Evolutionary conservation across 2,888 invertebrate species (phyloP).

Genomic region (Clistopyga incitator): DNA sequence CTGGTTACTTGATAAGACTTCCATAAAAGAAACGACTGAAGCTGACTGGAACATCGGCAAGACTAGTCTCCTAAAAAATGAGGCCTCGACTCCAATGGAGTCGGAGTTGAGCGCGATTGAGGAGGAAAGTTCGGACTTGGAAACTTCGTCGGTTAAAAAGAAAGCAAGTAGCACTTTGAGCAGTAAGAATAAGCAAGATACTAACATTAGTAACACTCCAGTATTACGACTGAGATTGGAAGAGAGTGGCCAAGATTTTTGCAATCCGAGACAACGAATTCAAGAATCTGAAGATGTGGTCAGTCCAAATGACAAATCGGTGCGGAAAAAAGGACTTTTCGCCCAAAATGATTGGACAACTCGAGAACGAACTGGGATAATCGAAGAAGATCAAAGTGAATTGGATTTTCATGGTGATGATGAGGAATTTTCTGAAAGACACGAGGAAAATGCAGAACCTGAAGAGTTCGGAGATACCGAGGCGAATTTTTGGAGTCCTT

Average conservation of each 20-base stretch:
- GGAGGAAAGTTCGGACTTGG: slow-evolving; percentile 33
- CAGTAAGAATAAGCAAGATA: background rate
- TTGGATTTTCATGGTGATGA: background rate
- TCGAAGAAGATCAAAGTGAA: background rate
- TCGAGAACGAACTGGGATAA: background rate
- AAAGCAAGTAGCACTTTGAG: slow-evolving; percentile 1
- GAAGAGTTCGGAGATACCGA: background rate
- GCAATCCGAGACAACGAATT: background rate
- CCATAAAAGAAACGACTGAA: slow-evolving; percentile 18
- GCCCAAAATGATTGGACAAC: background rate
- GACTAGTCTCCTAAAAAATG: background rate
- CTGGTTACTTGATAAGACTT: slow-evolving; percentile 22
- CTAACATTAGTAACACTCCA: background rate
- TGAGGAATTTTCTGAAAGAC: background rate
- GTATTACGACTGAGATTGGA: slow-evolving; percentile 46
- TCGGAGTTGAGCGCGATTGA: slow-evolving; percentile 6
- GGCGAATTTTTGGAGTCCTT: background rate
- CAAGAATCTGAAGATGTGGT: background rate
- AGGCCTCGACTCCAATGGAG: background rate
- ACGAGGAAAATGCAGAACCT: background rate
- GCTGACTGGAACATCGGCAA: background rate
- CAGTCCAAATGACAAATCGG: background rate
- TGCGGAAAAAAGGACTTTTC: background rate
- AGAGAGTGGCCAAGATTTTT: slow-evolving; percentile 4
- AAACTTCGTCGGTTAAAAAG: background rate